These are phyloP conservation scores for Tenodera sinensis DNA, from an alignment of 2,888 invertebrate species.

Conservation along the genomic window DNA sequence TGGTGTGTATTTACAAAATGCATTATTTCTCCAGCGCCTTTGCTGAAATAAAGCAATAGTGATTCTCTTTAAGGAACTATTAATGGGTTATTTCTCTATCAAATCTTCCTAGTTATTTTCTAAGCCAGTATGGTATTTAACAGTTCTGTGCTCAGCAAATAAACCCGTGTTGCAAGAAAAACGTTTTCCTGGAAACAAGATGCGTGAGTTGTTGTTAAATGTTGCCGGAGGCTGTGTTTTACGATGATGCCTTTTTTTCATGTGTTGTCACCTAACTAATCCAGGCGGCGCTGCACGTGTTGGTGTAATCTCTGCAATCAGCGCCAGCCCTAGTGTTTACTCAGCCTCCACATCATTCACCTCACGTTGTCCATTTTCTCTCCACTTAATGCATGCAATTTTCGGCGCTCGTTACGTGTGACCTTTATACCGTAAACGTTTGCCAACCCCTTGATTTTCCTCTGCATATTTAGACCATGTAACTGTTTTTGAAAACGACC, in stretches of 20 bases:
- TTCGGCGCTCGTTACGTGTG: not conserved
- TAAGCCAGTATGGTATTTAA: too few species aligned
- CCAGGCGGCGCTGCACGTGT: not conserved
- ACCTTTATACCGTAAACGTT: not conserved
- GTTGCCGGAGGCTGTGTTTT: not conserved
- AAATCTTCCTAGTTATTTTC: too few species aligned
- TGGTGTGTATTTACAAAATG: too few species aligned
- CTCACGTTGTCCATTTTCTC: not conserved
- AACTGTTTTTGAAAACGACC: too few species aligned
- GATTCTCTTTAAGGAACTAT: too few species aligned
- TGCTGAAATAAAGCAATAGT: too few species aligned
- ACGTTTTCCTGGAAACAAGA: not conserved
- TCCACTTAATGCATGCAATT: too few species aligned
- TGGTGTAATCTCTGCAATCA: not conserved
- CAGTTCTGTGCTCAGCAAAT: too few species aligned
- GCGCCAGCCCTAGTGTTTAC: not conserved
- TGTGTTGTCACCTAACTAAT: not conserved
- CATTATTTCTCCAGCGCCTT: too few species aligned
- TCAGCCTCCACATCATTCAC: not conserved
- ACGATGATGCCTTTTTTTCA: not conserved
- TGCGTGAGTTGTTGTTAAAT: not conserved
- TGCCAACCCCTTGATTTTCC: not conserved
- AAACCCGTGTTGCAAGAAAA: too few species aligned
- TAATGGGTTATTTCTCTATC: too few species aligned
- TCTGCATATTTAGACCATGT: not conserved